A percentile compares a stretch with the other conserved stretches of the same genome.
These are phyloP conservation scores for Falco novaeseelandiae DNA, from an alignment of 2,797 vertebrate genomes.

Conservation along the genomic window DNA sequence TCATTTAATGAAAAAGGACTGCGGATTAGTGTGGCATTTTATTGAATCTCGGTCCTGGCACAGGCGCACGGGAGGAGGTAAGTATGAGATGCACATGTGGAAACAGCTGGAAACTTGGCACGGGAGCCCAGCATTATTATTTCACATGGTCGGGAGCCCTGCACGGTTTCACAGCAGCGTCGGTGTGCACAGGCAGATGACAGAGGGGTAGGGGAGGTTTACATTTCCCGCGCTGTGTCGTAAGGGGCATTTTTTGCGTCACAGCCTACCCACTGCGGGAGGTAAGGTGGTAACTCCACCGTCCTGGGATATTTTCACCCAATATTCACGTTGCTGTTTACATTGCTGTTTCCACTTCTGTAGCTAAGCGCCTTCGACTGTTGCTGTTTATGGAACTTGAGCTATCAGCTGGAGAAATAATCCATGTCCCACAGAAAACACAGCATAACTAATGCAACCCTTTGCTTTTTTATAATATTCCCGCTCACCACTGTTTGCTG, in stretches of 20 bases:
- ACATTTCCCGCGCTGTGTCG: fast-evolving
- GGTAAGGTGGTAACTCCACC: background rate
- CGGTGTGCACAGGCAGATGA: background rate
- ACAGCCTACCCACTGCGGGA: fast-evolving
- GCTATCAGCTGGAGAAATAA: background rate
- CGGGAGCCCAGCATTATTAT: background rate
- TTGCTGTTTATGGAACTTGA: background rate
- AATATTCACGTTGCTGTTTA: background rate
- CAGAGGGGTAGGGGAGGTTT: background rate
- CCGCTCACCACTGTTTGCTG: background rate
- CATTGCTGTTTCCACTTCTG: background rate
- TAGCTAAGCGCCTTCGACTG: background rate
- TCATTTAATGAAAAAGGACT: slow-evolving; percentile 62
- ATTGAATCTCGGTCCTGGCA: slow-evolving; percentile 40
- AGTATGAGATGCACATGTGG: slow-evolving; percentile 56
- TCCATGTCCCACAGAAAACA: background rate
- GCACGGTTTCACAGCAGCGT: background rate
- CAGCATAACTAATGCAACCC: background rate
- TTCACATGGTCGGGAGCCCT: slow-evolving; percentile 7
- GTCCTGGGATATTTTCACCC: background rate
- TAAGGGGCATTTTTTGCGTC: background rate
- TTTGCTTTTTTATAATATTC: background rate
- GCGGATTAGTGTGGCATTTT: slow-evolving; percentile 47
- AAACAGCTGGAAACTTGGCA: slow-evolving; percentile 66
- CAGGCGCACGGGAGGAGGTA: slow-evolving; percentile 24